Base-by-base conservation (phyloP, 2,797 vertebrate genomes). In the Dermochelys coriacea region DNA sequence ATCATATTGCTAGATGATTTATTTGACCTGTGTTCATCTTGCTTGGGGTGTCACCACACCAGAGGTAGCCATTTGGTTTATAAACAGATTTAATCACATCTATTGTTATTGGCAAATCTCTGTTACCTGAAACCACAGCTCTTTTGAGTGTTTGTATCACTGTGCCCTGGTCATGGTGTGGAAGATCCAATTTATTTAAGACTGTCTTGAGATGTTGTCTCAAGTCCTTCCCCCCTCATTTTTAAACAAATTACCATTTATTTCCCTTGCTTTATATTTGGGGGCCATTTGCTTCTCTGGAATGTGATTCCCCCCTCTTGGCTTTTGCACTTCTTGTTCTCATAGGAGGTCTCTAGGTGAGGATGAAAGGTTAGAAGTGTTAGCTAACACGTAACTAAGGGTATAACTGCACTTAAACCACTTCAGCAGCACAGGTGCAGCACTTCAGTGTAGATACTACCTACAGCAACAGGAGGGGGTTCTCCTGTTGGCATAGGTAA, bases 11-110 rank as follows among this genome's bases (percentile, higher is more conserved):
- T n/a, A 91, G 49, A 37, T 5, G 41, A 3, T 14, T 89, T 50
- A 82, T 91, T 93, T n/a, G n/a, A 75, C 23, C 4, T 47, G 12
- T 37, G 6, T 77, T 88, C 51, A 77, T 41, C 68, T 82, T 41
- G 80, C 0, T 61, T 29, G 57, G 45, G 0, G 1, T 47, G 6
- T 71, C 85, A 61, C 14, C 47, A 86, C 12, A 64, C 19, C 57
- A 91, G 83, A 86, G 12, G 8, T 34, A 75, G 71, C 14, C 12
- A 27, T 75, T 45, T 45, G 23, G 41, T 47, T 75, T 75, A 29
- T 15, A 47, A 47, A 74, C 37, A 23, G 37, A 8, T 87, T 85
- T 84, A 93, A 57, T 5, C 4, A 71, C 6, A 6, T 2, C 59
- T 29, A 5, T 71, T 31, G n/a, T 45, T 52, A 45, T 81, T 88